Percentiles rank a stretch among this genome's conserved stretches.
Conservation (phyloP, 37 sponge, comb jelly and placozoan genomes). For the Halisarca cf. caerulea region DNA sequence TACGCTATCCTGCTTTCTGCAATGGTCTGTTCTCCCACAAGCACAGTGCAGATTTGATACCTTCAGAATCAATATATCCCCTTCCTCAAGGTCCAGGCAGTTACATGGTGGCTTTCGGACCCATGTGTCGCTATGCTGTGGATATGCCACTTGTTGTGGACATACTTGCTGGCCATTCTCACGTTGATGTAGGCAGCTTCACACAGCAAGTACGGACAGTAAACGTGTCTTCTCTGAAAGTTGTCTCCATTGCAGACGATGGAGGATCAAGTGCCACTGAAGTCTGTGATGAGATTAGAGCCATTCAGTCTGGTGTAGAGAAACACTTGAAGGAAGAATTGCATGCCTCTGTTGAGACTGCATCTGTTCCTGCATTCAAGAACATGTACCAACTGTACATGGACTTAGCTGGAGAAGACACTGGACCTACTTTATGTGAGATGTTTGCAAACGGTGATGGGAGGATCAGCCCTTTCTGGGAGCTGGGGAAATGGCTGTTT, state of each 20-base stretch:
- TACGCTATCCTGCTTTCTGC: slow-evolving; percentile 74
- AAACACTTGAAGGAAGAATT: not conserved
- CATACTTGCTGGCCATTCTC: slow-evolving; percentile 17
- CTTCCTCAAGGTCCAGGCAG: slow-evolving; percentile 10
- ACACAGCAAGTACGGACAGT: not conserved
- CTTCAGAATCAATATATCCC: slow-evolving; percentile 27
- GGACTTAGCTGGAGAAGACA: not conserved
- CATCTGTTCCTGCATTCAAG: not conserved
- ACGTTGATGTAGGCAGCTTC: not conserved
- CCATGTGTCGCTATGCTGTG: slow-evolving; percentile 59
- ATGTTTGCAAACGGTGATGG: not conserved
- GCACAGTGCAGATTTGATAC: slow-evolving; percentile 40
- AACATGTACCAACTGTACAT: not conserved
- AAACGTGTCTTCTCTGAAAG: slow-evolving; percentile 8
- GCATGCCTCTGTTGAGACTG: not conserved
- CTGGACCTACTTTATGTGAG: slow-evolving; percentile 13
- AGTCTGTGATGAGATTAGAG: not conserved
- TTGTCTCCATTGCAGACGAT: slow-evolving; percentile 34
- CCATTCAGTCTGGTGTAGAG: not conserved
- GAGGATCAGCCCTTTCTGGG: slow-evolving; percentile 33
- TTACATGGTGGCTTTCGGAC: slow-evolving; percentile 36
- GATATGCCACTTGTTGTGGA: slow-evolving; percentile 61
- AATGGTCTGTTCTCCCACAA: slow-evolving; percentile 73
- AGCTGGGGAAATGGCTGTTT: slow-evolving; percentile 37
- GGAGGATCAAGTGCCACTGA: not conserved